phyloP scores from a whole-genome alignment of 1,140 invertebrate species.

The Drosophila lini region DNA sequence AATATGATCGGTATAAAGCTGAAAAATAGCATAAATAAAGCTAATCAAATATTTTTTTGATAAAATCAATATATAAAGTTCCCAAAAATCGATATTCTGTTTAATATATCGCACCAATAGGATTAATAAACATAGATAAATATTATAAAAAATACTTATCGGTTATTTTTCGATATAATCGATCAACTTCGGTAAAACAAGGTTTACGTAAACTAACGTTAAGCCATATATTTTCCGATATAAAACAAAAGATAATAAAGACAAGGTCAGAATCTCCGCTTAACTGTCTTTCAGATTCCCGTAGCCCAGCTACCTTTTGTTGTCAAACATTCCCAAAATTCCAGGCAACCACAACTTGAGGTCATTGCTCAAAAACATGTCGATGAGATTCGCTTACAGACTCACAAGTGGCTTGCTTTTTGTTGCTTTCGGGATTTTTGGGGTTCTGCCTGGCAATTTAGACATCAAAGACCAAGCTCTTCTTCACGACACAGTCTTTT shows the following conservation, averaged over 20 bases:
- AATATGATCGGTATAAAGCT: not conserved
- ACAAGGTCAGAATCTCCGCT: slow-evolving; percentile 5
- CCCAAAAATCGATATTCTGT: no score
- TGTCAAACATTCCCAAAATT: slow-evolving; percentile 10
- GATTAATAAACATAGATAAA: no score
- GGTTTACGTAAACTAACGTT: not conserved
- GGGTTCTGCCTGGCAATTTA: slow-evolving; percentile 18
- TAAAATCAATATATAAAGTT: not conserved
- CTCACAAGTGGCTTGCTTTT: not conserved
- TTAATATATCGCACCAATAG: no score
- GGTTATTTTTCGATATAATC: not conserved
- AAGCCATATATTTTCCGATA: not conserved
- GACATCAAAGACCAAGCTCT: slow-evolving; percentile 25
- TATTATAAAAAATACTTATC: no score
- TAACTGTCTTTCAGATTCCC: not conserved
- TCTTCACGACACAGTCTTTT: slow-evolving; percentile 26
- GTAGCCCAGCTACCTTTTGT: slow-evolving; percentile 9
- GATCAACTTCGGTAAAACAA: not conserved
- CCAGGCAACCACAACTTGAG: slow-evolving; percentile 37
- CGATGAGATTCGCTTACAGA: slow-evolving; percentile 13
- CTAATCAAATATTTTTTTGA: not conserved
- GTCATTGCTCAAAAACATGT: slow-evolving; percentile 63
- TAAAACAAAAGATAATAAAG: not conserved
- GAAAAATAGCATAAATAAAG: no score
- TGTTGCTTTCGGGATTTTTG: not conserved